Conservation (phyloP, 2,888 invertebrate genomes). For the Zonitis immaculata region DNA sequence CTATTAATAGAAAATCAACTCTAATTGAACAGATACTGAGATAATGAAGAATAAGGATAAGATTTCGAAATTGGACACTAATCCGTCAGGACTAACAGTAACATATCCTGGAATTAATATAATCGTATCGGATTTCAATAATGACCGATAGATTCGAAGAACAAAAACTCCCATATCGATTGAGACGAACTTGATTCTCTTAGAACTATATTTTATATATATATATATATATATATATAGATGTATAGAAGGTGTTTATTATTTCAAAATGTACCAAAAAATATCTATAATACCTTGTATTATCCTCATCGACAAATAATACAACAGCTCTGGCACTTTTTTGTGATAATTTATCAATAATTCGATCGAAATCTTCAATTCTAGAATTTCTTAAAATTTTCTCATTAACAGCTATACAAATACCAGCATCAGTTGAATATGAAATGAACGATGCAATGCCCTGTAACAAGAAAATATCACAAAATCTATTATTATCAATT, state of each 20-base stretch:
- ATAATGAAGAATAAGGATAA: slow-evolving; percentile 5
- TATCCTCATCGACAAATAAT: slow-evolving; percentile 70
- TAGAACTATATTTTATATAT: background rate
- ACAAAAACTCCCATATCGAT: slow-evolving; percentile 11
- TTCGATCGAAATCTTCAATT: slow-evolving; percentile 55
- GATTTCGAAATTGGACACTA: slow-evolving; percentile 11
- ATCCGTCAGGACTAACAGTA: slow-evolving; percentile 1
- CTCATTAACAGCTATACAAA: slow-evolving; percentile 55
- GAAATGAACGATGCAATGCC: slow-evolving; percentile 58
- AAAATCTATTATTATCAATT: background rate
- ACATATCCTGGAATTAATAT: slow-evolving; percentile 10
- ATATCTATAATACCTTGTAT: slow-evolving; percentile 59
- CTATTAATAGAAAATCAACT: no score
- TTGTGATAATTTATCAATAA: slow-evolving; percentile 55
- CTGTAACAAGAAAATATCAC: slow-evolving; percentile 38
- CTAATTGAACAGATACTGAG: background rate
- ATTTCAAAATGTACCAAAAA: no score
- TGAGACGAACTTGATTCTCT: slow-evolving; percentile 2
- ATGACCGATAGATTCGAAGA: slow-evolving; percentile 8
- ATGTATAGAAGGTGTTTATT: no score
- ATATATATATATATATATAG: no score
- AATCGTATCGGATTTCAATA: slow-evolving; percentile 16
- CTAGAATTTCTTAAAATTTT: slow-evolving; percentile 57
- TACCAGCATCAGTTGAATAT: slow-evolving; percentile 49
- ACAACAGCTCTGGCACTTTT: slow-evolving; percentile 62